Conservation (phyloP, 2,113 vertebrate species). For the Nycticebus coucang region DNA sequence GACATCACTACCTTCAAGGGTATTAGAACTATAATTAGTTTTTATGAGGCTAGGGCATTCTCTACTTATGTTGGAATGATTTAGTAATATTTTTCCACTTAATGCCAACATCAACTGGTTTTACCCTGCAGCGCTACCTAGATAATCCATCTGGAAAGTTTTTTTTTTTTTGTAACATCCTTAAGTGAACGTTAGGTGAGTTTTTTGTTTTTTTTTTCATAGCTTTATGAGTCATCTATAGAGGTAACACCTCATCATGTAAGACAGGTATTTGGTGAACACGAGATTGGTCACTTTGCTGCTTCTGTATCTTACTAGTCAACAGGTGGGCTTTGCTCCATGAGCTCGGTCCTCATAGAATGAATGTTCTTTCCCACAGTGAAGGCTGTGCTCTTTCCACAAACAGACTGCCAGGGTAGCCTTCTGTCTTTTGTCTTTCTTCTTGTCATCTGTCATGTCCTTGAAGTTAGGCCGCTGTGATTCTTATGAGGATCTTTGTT, state of each 20-base stretch:
- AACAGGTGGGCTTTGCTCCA: not conserved
- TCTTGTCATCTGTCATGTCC: not conserved
- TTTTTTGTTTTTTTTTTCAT: not conserved
- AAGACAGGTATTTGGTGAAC: not conserved
- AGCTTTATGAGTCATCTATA: not conserved
- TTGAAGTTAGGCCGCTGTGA: not conserved
- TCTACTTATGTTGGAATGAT: not conserved
- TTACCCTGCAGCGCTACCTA: not conserved
- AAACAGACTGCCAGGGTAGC: not conserved
- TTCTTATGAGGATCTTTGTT: not conserved
- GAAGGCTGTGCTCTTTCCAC: not conserved
- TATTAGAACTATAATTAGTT: constrained; percentile 59
- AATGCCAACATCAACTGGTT: constrained; percentile 42
- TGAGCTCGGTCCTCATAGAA: not conserved
- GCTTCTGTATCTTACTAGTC: not conserved
- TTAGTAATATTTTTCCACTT: constrained; percentile 52
- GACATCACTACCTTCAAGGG: constrained; percentile 35
- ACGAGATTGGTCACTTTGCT: not conserved
- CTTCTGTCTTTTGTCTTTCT: constrained; percentile 38
- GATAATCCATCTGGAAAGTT: constrained; percentile 16
- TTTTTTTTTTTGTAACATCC: not conserved
- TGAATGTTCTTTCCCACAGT: not conserved
- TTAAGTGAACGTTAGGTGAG: not conserved
- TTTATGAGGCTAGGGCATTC: constrained; percentile 31
- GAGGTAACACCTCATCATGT: not conserved